phyloP scores from a whole-genome alignment of 2,888 invertebrate genomes.

The Drosophila yooni region DNA sequence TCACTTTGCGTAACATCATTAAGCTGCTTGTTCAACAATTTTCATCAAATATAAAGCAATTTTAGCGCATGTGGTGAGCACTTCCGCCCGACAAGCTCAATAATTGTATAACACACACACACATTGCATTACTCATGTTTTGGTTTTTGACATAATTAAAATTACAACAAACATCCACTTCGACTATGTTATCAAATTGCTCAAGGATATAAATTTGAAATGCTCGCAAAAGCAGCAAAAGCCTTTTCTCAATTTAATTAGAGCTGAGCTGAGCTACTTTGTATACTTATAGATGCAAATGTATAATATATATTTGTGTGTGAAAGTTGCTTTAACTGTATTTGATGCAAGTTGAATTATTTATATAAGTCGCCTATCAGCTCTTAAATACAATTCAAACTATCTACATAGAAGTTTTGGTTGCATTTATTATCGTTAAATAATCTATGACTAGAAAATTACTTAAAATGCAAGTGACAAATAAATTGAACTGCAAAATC shows the following conservation, averaged over 20 bases:
- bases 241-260: constrained; percentile 39
- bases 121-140: constrained; percentile 35
- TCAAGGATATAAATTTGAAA: constrained; percentile 43
- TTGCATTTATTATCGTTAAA: constrained; percentile 30
- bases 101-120: constrained; percentile 58
- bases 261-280: not conserved
- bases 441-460: constrained; percentile 26
- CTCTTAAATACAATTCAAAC: not conserved
- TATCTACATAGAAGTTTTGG: not conserved
- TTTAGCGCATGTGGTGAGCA: constrained; percentile 34
- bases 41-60: constrained; percentile 54
- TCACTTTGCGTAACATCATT: constrained; percentile 41
- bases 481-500: constrained; percentile 19
- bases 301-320: not conserved
- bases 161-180: constrained; percentile 22
- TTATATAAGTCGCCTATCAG: not conserved
- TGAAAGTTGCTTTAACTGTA: constrained; percentile 11
- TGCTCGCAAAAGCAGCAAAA: constrained; percentile 38
- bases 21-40: constrained; percentile 57
- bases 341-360: constrained; percentile 17
- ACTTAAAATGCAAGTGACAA: constrained; percentile 11
- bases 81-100: constrained; percentile 61
- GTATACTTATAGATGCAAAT: not conserved
- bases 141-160: constrained; percentile 52
- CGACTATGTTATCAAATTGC: constrained; percentile 22